A percentile compares a stretch with the other conserved stretches of the same genome.
Conservation (phyloP, 2,113 vertebrate genomes). For the Actinemys pallida region DNA sequence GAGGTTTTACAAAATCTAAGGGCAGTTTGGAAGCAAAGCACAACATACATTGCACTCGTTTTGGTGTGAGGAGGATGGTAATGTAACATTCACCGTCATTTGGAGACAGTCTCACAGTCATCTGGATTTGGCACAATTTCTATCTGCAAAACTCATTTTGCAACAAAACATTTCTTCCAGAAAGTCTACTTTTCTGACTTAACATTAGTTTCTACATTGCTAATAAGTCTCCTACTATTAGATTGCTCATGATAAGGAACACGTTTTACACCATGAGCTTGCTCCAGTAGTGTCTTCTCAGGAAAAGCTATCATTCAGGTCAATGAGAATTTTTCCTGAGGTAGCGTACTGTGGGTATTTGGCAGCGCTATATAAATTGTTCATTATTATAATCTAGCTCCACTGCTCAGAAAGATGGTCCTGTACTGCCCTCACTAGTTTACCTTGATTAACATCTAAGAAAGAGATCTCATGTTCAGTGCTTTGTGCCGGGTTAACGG, state of each 20-base stretch:
- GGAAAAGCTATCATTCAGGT: slow-evolving; percentile 14
- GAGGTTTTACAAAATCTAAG: not conserved
- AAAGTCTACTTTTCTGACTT: slow-evolving; percentile 19
- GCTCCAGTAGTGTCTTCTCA: slow-evolving; percentile 39
- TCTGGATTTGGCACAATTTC: not conserved
- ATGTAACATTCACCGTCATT: not conserved
- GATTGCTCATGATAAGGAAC: slow-evolving; percentile 44
- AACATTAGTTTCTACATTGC: slow-evolving; percentile 52
- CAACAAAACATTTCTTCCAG: not conserved
- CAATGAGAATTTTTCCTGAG: slow-evolving; percentile 20
- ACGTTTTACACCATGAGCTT: not conserved
- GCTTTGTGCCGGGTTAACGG: accelerated
- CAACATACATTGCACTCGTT: not conserved
- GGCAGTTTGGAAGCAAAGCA: slow-evolving; percentile 32
- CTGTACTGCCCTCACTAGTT: not conserved
- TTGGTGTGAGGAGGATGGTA: slow-evolving; percentile 21
- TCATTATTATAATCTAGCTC: not conserved
- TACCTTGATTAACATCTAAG: accelerated
- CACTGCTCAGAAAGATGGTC: not conserved
- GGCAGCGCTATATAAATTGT: not conserved
- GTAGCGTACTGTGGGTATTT: slow-evolving; percentile 45
- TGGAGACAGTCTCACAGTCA: not conserved
- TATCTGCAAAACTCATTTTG: slow-evolving; percentile 45
- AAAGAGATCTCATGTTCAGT: not conserved
- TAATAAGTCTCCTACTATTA: slow-evolving; percentile 57